Conservation (phyloP, 2,797 vertebrate genomes). For the Onychomys arenicola region DNA sequence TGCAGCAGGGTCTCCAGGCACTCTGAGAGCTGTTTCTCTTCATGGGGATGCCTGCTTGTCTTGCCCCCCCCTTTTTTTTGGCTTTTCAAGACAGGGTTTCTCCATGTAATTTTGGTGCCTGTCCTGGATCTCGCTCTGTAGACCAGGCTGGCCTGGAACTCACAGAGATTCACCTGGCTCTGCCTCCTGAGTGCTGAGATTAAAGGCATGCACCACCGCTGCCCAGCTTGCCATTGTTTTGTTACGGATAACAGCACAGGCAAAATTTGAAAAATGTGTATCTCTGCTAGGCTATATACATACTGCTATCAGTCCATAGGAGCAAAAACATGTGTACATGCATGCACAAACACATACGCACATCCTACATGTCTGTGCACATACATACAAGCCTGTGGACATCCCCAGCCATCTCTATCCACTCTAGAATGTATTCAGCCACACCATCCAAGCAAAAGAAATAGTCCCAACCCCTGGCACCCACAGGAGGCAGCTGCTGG, state of each 20-base stretch:
- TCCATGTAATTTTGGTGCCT: too few species aligned
- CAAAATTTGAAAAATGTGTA: not conserved
- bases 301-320: not conserved
- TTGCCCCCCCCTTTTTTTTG: not conserved
- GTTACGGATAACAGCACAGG: not conserved
- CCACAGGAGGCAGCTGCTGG: not conserved
- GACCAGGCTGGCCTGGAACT: too few species aligned
- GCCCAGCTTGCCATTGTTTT: not conserved
- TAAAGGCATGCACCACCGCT: too few species aligned
- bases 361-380: not conserved
- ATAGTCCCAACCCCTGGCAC: not conserved
- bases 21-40: not conserved
- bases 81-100: too few species aligned
- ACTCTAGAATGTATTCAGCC: not conserved
- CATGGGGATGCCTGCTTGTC: not conserved
- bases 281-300: not conserved
- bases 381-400: not conserved
- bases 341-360: not conserved
- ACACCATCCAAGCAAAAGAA: not conserved
- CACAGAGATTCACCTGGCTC: too few species aligned
- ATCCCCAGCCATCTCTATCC: not conserved
- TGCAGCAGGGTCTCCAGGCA: not conserved
- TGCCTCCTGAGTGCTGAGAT: too few species aligned
- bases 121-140: too few species aligned
- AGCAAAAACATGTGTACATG: too few species aligned